Evolutionary conservation across 2,113 vertebrate genomes (phyloP).

Genomic region (Donacobius atricapilla): DNA sequence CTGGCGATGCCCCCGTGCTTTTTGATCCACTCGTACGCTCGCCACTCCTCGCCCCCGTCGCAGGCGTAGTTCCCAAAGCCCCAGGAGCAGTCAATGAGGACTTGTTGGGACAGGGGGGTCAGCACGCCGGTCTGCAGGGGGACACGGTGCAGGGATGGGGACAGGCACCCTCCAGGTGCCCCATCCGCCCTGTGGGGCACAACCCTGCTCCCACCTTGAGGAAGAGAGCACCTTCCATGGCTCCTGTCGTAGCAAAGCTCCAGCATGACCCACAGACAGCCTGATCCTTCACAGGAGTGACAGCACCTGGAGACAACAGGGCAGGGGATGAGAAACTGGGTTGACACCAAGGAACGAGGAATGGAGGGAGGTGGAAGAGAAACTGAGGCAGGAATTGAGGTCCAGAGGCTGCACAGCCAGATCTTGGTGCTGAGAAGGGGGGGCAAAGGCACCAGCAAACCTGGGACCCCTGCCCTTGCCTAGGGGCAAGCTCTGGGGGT

Average conservation of each 20-base stretch:
- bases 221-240: conserved; percentile 82
- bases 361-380: neutral
- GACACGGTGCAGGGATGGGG: neutral
- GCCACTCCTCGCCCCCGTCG: conserved; percentile 79
- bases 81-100: conserved; percentile 84
- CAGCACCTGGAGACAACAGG: conserved; percentile 67
- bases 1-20: conserved; percentile 82
- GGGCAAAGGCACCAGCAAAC: neutral
- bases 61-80: conserved; percentile 83
- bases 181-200: fast-evolving
- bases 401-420: neutral
- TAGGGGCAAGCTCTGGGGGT: neutral
- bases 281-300: conserved; percentile 83
- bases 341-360: fast-evolving
- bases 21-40: conserved; percentile 73
- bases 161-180: neutral
- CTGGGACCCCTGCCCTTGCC: neutral
- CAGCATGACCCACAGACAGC: conserved; percentile 88
- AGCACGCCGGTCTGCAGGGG: conserved; percentile 66
- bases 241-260: conserved; percentile 86
- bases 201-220: neutral
- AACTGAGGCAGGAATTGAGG: neutral
- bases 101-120: conserved; percentile 82
- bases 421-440: fast-evolving
- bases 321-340: neutral